phyloP scores from a whole-genome alignment of 2,797 vertebrate species.

The Discoglossus pictus region DNA sequence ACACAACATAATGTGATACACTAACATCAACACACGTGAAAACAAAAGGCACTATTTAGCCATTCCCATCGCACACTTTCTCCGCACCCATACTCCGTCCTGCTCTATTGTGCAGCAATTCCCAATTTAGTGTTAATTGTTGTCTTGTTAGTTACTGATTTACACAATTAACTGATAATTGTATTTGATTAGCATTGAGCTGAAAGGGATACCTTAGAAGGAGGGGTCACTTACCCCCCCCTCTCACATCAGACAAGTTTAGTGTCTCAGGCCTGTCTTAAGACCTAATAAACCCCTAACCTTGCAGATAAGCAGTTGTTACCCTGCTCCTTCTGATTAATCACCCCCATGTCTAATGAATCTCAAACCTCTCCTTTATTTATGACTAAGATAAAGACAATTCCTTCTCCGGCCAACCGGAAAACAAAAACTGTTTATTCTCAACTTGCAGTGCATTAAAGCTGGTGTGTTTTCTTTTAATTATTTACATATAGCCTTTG shows the following conservation, averaged over 20 bases:
- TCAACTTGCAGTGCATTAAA: constrained; percentile 9
- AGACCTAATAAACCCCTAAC: constrained; percentile 45
- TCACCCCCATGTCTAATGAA: constrained; percentile 38
- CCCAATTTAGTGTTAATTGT: constrained; percentile 6
- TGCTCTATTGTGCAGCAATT: not conserved
- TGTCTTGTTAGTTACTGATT: not conserved
- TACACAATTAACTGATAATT: constrained; percentile 22
- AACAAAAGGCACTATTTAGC: no score
- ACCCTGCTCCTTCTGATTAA: constrained; percentile 48
- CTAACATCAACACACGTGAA: no score
- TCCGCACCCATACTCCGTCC: not conserved
- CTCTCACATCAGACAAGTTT: constrained; percentile 6
- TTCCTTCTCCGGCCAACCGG: constrained; percentile 6
- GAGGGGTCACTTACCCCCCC: not conserved
- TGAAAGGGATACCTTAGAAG: not conserved
- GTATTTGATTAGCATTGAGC: constrained; percentile 18
- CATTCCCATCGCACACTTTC: not conserved
- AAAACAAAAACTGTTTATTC: constrained; percentile 23
- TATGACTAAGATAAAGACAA: constrained; percentile 45
- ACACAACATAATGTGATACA: no score
- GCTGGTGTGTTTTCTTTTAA: constrained; percentile 42
- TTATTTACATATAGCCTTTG: constrained; percentile 32
- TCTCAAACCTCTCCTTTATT: constrained; percentile 46
- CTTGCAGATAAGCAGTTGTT: constrained; percentile 24
- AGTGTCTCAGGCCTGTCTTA: constrained; percentile 9